Evolutionary conservation across 2,797 vertebrate species (phyloP).

Genomic region (Macroramphosus scolopax): DNA sequence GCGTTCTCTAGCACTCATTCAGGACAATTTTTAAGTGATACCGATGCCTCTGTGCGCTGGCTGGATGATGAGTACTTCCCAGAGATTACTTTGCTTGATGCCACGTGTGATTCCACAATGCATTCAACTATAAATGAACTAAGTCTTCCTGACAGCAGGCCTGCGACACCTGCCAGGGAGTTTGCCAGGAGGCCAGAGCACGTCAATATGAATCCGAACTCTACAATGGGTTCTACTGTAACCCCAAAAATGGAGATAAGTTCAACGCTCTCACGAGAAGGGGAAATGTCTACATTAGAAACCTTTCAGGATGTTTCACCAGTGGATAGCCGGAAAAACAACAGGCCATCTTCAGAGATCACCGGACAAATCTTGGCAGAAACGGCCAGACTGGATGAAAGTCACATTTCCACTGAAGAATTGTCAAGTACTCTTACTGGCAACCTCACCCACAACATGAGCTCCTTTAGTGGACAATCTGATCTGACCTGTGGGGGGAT

Average conservation of each 20-base stretch:
- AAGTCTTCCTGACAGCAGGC: background rate
- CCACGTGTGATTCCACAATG: slow-evolving; percentile 27
- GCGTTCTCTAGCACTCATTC: too few relatives aligned
- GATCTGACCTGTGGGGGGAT: slow-evolving; percentile 4
- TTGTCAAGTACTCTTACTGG: slow-evolving; percentile 16
- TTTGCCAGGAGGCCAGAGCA: background rate
- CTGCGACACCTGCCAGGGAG: background rate
- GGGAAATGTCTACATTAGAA: too few relatives aligned
- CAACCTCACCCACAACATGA: slow-evolving; percentile 1
- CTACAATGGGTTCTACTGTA: background rate
- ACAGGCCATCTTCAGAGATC: background rate
- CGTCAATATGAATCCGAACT: background rate
- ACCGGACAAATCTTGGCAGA: slow-evolving; percentile 5
- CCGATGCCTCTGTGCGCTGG: slow-evolving; percentile 4
- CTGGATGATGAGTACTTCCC: slow-evolving; percentile 53
- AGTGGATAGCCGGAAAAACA: too few relatives aligned
- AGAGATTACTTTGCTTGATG: slow-evolving; percentile 52
- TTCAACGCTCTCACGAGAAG: background rate
- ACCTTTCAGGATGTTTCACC: too few relatives aligned
- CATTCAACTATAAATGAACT: slow-evolving; percentile 30
- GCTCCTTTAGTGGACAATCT: slow-evolving; percentile 15
- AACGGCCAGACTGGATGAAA: background rate
- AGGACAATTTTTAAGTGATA: too few relatives aligned
- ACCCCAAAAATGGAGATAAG: background rate
- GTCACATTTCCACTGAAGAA: slow-evolving; percentile 16